phyloP scores from a whole-genome alignment of 1,140 invertebrate species.

The Geopemphigus sp. region DNA sequence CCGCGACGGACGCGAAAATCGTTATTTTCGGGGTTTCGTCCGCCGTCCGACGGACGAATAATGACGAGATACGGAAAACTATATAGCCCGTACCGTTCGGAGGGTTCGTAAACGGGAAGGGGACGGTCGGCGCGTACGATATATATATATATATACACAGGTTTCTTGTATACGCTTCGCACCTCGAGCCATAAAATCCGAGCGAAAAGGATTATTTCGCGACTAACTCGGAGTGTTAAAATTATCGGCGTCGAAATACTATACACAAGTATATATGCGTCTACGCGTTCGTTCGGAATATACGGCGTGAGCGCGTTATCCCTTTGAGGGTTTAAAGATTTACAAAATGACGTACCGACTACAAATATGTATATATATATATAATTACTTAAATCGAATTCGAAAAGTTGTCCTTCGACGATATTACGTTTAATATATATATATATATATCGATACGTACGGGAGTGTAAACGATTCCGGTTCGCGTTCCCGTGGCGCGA shows the following conservation, averaged over 20 bases:
- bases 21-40: too few species aligned
- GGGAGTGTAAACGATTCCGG: too few species aligned
- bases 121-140: too few species aligned
- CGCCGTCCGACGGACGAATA: not conserved
- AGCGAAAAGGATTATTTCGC: constrained; percentile 19
- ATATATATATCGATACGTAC: not conserved
- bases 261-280: too few species aligned
- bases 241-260: not conserved
- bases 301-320: not conserved
- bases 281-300: not conserved
- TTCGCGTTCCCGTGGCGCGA: too few species aligned
- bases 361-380: not conserved
- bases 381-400: not conserved
- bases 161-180: not conserved
- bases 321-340: not conserved
- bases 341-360: not conserved
- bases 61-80: constrained; percentile 1
- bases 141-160: not conserved
- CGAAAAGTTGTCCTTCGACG: not conserved
- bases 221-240: not conserved
- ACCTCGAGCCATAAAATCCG: not conserved
- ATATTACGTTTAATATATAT: not conserved
- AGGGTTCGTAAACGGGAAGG: too few species aligned
- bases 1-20: too few species aligned
- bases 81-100: too few species aligned